phyloP scores from a whole-genome alignment of 2,113 vertebrate genomes.

The Centropristis striata region DNA sequence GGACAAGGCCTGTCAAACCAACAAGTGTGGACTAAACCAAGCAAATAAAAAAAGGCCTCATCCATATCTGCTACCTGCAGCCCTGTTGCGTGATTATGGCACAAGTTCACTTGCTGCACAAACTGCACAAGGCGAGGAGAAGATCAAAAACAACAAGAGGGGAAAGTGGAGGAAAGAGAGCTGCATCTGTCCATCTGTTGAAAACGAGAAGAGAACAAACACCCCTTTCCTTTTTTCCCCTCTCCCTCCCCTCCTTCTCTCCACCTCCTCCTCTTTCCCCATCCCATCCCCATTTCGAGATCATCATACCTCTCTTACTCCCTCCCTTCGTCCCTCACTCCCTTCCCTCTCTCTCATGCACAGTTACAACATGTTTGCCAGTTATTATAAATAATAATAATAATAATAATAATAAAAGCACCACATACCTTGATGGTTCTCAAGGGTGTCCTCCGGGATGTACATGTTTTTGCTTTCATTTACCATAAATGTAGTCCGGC shows the following conservation, averaged over 20 bases:
- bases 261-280: slow-evolving; percentile 22
- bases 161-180: slow-evolving; percentile 51
- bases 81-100: slow-evolving; percentile 43
- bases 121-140: slow-evolving; percentile 23
- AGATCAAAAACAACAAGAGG: slow-evolving; percentile 8
- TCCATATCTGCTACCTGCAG: slow-evolving; percentile 48
- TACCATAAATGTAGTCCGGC: slow-evolving; percentile 84
- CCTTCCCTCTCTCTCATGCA: slow-evolving; percentile 41
- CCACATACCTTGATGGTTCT: slow-evolving; percentile 85
- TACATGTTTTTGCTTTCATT: slow-evolving; percentile 87
- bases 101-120: slow-evolving; percentile 63
- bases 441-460: slow-evolving; percentile 85
- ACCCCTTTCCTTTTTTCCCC: slow-evolving; percentile 29
- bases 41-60: slow-evolving; percentile 49
- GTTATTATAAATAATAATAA: slow-evolving; percentile 24
- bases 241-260: not conserved
- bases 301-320: slow-evolving; percentile 60
- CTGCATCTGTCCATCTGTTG: slow-evolving; percentile 76
- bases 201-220: slow-evolving; percentile 46
- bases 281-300: slow-evolving; percentile 69
- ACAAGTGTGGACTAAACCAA: slow-evolving; percentile 64
- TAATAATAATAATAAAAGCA: slow-evolving; percentile 17
- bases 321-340: slow-evolving; percentile 15
- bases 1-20: slow-evolving; percentile 51
- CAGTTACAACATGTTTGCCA: slow-evolving; percentile 67